These are phyloP conservation scores for Rhynchonema sp. DNA, from an alignment of 2,888 invertebrate genomes.

Conservation along the genomic window DNA sequence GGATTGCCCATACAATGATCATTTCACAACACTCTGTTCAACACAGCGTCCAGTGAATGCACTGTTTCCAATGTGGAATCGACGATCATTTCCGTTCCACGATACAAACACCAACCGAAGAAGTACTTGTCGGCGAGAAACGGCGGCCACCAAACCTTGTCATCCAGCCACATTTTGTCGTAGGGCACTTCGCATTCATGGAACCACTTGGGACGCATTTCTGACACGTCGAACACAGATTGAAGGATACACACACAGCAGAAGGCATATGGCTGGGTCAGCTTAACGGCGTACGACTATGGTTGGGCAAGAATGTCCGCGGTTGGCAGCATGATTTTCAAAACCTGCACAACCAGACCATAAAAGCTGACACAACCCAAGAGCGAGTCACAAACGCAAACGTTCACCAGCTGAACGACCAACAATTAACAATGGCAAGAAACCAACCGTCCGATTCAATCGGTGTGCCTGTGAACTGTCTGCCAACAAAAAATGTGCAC, in stretches of 20 bases:
- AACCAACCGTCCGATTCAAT: constrained; percentile 41
- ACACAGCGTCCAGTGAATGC: too few species aligned
- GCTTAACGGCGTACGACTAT: too few species aligned
- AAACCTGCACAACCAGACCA: not conserved
- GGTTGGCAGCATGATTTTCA: not conserved
- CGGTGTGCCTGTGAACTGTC: constrained; percentile 38
- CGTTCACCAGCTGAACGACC: too few species aligned
- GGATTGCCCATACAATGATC: too few species aligned
- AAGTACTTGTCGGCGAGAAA: constrained; percentile 43
- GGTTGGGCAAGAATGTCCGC: too few species aligned
- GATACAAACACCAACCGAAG: constrained; percentile 42
- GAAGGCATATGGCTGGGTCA: too few species aligned
- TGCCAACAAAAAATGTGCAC: constrained; percentile 45
- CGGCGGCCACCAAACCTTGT: constrained; percentile 46
- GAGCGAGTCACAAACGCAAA: too few species aligned
- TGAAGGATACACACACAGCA: not conserved
- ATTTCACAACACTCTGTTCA: too few species aligned
- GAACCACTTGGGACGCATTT: constrained; percentile 55
- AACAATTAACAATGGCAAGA: not conserved
- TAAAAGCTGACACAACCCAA: not conserved
- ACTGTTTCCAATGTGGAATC: not conserved
- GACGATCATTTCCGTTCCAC: constrained; percentile 31
- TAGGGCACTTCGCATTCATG: constrained; percentile 42
- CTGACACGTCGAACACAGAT: constrained; percentile 26
- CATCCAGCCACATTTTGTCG: constrained; percentile 52